A percentile compares a stretch with the other conserved stretches of the same genome.
Conservation (phyloP, 2,113 vertebrate species). For the Panurus biarmicus region DNA sequence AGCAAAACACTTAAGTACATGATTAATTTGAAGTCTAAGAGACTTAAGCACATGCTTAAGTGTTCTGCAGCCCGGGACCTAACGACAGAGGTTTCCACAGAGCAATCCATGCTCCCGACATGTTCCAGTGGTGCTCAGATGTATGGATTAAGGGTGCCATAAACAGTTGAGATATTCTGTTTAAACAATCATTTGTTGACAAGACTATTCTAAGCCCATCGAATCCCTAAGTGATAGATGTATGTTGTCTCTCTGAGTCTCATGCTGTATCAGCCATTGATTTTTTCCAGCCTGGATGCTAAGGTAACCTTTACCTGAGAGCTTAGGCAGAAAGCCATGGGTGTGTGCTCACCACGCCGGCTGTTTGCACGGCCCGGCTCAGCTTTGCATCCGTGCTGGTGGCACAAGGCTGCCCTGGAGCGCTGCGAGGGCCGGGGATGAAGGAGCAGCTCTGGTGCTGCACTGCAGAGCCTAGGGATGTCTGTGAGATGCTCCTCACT, state of each 20-base stretch:
- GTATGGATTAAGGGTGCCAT: constrained; percentile 55
- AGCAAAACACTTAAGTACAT: constrained; percentile 43
- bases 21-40: constrained; percentile 62
- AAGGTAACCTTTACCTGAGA: constrained; percentile 64
- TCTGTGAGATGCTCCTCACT: not conserved
- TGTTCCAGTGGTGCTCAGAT: constrained; percentile 13
- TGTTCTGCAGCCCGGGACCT: constrained; percentile 3
- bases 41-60: constrained; percentile 56
- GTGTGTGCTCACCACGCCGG: not conserved
- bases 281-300: constrained; percentile 59
- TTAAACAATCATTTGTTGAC: constrained; percentile 69
- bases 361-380: constrained; percentile 18
- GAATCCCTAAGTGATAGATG: constrained; percentile 68
- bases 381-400: accelerated
- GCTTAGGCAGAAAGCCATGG: constrained; percentile 18
- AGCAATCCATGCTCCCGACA: not conserved
- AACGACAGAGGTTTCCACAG: constrained; percentile 38
- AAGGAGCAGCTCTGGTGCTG: not conserved
- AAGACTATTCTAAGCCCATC: constrained; percentile 67
- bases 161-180: constrained; percentile 63
- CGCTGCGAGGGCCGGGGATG: not conserved
- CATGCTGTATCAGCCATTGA: constrained; percentile 61
- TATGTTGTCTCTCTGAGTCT: constrained; percentile 60
- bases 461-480: accelerated
- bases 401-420: not conserved